Conservation (phyloP, 1,140 invertebrate genomes). For the Drosophila arizonae region DNA sequence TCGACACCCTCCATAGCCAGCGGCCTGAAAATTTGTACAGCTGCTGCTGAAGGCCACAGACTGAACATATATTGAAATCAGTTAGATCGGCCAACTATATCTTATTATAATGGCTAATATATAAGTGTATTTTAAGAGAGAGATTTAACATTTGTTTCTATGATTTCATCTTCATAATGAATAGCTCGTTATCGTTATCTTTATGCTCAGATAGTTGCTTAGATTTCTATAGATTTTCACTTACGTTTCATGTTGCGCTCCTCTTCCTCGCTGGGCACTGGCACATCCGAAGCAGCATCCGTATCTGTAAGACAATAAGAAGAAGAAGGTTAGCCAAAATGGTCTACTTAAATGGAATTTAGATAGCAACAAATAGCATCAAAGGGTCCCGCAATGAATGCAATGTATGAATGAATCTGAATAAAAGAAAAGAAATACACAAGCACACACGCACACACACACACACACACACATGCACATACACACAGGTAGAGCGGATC, state of each 20-base stretch:
- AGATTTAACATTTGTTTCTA: too few species aligned
- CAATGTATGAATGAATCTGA: slow-evolving; percentile 21
- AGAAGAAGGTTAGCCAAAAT: slow-evolving; percentile 20
- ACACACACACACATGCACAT: neutral
- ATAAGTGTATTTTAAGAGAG: too few species aligned
- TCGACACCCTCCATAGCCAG: neutral
- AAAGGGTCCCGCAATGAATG: slow-evolving; percentile 1
- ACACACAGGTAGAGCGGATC: slow-evolving; percentile 17
- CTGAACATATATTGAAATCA: neutral
- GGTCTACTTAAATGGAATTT: slow-evolving; percentile 76
- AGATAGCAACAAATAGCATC: slow-evolving; percentile 22
- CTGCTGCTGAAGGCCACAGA: neutral
- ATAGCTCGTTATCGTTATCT: neutral
- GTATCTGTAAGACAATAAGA: slow-evolving; percentile 84
- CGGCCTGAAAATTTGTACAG: neutral
- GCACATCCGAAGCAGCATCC: slow-evolving; percentile 88
- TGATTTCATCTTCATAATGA: too few species aligned
- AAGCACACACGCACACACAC: slow-evolving; percentile 11
- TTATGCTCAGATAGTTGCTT: neutral
- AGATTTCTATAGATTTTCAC: slow-evolving; percentile 64
- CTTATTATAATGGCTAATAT: neutral
- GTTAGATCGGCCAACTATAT: neutral
- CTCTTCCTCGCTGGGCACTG: slow-evolving; percentile 87
- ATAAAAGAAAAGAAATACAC: slow-evolving; percentile 1
- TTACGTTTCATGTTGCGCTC: slow-evolving; percentile 91